phyloP scores from a whole-genome alignment of 2,113 vertebrate genomes.

The Cheirogaleus medius region DNA sequence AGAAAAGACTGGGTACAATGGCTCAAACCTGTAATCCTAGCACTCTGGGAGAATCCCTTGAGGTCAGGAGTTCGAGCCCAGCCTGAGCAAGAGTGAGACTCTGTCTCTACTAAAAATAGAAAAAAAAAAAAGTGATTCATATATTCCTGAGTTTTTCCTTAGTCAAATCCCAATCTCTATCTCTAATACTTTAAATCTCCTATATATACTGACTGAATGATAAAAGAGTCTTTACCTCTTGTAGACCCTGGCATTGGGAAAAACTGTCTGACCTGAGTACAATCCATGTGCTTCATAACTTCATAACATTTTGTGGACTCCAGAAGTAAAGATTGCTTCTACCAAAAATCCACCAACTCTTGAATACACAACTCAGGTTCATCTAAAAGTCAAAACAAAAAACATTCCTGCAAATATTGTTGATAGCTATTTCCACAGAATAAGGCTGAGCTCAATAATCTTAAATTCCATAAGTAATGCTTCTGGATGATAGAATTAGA shows the following conservation, averaged over 20 bases:
- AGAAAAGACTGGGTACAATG: neutral
- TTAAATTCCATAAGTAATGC: neutral
- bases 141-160: neutral
- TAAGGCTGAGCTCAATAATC: neutral
- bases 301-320: neutral
- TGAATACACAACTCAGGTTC: neutral
- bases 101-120: neutral
- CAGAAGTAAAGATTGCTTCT: neutral
- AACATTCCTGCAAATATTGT: neutral
- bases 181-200: neutral
- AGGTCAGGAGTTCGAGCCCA: neutral
- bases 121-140: neutral
- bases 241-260: neutral
- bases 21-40: neutral
- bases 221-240: neutral
- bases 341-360: neutral
- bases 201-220: neutral
- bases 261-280: neutral
- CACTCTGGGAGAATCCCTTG: no score
- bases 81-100: neutral
- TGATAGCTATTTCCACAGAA: neutral
- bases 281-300: neutral
- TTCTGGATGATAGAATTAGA: neutral
- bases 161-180: neutral
- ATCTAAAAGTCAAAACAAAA: constrained; percentile 7